Percentiles rank a stretch among this genome's conserved stretches.
phyloP scores from a whole-genome alignment of 2,113 vertebrate genomes.

The Microtus richardsoni region DNA sequence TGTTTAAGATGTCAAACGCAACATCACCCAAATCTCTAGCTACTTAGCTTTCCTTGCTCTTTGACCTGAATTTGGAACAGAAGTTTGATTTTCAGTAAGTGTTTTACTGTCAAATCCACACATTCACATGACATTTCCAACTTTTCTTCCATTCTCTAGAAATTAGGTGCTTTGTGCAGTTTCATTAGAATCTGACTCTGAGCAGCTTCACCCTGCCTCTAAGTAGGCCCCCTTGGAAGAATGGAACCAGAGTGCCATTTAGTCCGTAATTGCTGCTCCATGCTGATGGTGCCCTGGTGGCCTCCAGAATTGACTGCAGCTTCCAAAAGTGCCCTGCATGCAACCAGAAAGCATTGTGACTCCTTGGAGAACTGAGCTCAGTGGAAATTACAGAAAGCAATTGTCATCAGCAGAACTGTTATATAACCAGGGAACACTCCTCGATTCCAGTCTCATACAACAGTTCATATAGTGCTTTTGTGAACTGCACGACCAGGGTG shows the following conservation, averaged over 20 bases:
- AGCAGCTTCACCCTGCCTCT: not conserved
- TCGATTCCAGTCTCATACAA: not conserved
- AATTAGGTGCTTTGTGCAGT: constrained; percentile 55
- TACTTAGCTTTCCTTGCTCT: not conserved
- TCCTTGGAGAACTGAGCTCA: constrained; percentile 14
- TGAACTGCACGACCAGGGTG: not conserved
- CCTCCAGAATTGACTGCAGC: constrained; percentile 50
- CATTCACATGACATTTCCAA: constrained; percentile 35
- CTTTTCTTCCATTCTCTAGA: constrained; percentile 52
- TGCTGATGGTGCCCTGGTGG: constrained; percentile 55
- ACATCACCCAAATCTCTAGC: not conserved
- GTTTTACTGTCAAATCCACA: not conserved
- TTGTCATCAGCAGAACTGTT: not conserved
- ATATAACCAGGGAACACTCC: not conserved
- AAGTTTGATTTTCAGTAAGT: constrained; percentile 13
- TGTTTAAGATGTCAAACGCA: not conserved
- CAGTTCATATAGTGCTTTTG: not conserved
- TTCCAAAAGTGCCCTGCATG: constrained; percentile 45
- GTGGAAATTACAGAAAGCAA: not conserved
- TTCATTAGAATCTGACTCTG: constrained; percentile 12
- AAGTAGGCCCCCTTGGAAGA: not conserved
- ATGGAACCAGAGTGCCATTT: constrained; percentile 19
- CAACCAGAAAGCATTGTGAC: constrained; percentile 23
- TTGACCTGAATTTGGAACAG: not conserved
- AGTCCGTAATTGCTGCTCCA: constrained; percentile 50